Base-by-base conservation (phyloP, 2,888 invertebrate species). In the Torymus tubicola region DNA sequence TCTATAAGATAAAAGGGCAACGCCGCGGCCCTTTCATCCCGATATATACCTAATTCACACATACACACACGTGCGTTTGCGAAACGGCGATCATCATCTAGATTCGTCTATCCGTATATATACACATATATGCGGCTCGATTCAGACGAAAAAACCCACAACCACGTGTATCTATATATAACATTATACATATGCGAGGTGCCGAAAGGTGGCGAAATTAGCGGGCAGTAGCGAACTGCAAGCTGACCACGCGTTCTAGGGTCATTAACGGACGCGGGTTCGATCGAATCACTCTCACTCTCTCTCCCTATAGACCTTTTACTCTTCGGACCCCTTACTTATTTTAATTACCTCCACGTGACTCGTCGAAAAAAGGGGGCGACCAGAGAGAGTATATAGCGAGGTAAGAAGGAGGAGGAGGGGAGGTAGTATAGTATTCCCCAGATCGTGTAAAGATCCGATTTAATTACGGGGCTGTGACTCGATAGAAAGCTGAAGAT, bases 281-380 rank as follows among this genome's bases (percentile, higher is more conserved):
- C 53, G 53, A 68, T 63, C 63, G 53, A 18, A 58, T 50, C 58
- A 14, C 60, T 60, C 11, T 71, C 61, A 10, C 16, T 55, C 24
- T 14, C n/a, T 57, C 18, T 13, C 18, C 61, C 68, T 68, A 61
- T 50, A 21, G n/a, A n/a, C 58, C 53, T 69, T 76, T 57, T 24
- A 12, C 42, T 58, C 70, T 52, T 31, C 58, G 67, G 85, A 88
- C 86, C 89, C 87, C 86, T 86, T 85, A 89, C 87, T 89, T 89
- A 88, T 87, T 86, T 89, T 90, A 89, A 90, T 90, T 89, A 89
- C 89, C 89, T 87, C 86, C 87, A 89, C 89, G 88, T 90, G 89
- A 89, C 89, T 90, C 87, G 89, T 85, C 88, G 86, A 86, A 90
- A 89, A 88, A 84, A 42, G 50, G 12, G 61, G 60, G 21, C n/a